A percentile compares a stretch with the other conserved stretches of the same genome.
Evolutionary conservation across 1,140 invertebrate species (phyloP).

Genomic region (Rhysida immarginata): DNA sequence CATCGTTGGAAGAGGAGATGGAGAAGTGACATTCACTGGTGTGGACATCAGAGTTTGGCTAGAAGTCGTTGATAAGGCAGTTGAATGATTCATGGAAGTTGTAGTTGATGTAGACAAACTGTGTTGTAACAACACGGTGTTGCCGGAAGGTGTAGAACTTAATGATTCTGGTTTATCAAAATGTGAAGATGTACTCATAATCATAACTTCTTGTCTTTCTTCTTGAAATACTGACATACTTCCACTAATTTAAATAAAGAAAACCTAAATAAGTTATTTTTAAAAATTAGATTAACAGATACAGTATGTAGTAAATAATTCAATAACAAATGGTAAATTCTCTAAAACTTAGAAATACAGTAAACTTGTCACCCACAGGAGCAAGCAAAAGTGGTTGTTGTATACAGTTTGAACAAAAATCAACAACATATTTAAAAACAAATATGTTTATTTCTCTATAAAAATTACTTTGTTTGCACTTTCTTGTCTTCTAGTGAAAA

Average conservation of each 20-base stretch:
- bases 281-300: too few species aligned
- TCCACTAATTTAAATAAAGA: constrained; percentile 16
- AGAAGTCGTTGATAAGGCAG: constrained; percentile 2
- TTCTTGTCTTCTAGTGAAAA: too few species aligned
- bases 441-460: too few species aligned
- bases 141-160: constrained; percentile 7
- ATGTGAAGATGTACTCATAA: constrained; percentile 8
- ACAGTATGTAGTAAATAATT: too few species aligned
- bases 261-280: background rate
- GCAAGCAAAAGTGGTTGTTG: too few species aligned
- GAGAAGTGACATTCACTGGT: background rate
- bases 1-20: constrained; percentile 3
- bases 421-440: too few species aligned
- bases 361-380: too few species aligned
- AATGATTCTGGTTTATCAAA: constrained; percentile 6
- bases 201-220: constrained; percentile 11
- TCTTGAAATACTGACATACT: constrained; percentile 20
- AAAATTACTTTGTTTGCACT: too few species aligned
- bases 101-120: constrained; percentile 14
- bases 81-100: constrained; percentile 10
- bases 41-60: constrained; percentile 8
- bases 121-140: background rate
- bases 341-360: too few species aligned
- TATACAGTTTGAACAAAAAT: too few species aligned
- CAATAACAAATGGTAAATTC: too few species aligned